Evolutionary conservation across 2,113 vertebrate genomes (phyloP), one percentile per base, ranked within the genome.

Genomic region (Apeltes quadracus): DNA sequence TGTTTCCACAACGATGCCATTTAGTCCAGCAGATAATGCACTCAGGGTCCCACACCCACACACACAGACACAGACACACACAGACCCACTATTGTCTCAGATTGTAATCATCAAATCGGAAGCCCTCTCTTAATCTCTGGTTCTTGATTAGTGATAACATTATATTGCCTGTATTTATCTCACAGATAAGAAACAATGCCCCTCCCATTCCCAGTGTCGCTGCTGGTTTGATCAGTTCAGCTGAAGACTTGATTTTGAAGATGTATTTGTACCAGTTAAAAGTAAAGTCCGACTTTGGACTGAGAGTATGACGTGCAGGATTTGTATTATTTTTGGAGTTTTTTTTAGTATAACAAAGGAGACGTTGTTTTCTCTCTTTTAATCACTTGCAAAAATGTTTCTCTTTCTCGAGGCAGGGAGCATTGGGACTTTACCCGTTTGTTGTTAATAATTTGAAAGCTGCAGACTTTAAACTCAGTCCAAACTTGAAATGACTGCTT

Each of bases 1-100:
- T 39, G 43, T 56, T 53, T 53, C 56, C 36, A 72, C 44, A 89
- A 83, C 72, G 32, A 71, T 25, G 41, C 29, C 71, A 67, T 84
- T 90, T 50, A 87, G 61, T 54, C 7, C 4, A 46, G 11, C 11
- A 41, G 29, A 25, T 64, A 84, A 76, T 38, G 22, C 70, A 64
- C 14, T 43, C 62, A 46, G 15, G 20, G 20, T 70, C 18, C 43
- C 36, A 61, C 34, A 38, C n/a, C 15, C 44, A 61, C 46, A 72
- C 16, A 43, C 34, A 59, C n/a, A 59, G 55, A 48, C n/a, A 14
- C 22, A 61, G 36, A 61, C 34, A 27, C 57, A 34, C 32, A 34
- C 32, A 34, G 5, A 34, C 32, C 51, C 23, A 69, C 34, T 10
- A 53, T 54, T 44, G 73, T 72, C 22, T 63, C 15, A 66, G 15